These are phyloP conservation scores for Rotaria magnacalcarata DNA, from an alignment of 2,888 invertebrate genomes.

Conservation along the genomic window DNA sequence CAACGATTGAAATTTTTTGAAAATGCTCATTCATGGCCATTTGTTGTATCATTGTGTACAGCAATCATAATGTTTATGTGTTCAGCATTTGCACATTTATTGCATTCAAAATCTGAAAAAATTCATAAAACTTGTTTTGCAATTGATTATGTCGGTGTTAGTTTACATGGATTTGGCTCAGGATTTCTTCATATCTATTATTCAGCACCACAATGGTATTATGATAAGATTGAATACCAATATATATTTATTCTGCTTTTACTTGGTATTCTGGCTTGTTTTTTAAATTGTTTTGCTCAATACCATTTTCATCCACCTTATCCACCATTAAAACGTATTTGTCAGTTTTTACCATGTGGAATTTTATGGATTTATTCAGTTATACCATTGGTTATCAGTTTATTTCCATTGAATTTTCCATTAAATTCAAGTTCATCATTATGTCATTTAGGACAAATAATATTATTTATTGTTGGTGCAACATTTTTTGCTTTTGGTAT, in stretches of 20 bases:
- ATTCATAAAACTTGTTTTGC: slow-evolving; percentile 44
- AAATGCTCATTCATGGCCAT: slow-evolving; percentile 40
- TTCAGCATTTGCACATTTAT: slow-evolving; percentile 42
- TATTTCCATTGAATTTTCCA: too few relatives aligned
- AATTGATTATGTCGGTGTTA: slow-evolving; percentile 43
- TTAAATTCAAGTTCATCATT: too few relatives aligned
- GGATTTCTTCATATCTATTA: slow-evolving; percentile 44
- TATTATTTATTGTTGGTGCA: slow-evolving; percentile 39
- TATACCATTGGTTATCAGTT: not conserved
- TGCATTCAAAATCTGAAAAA: slow-evolving; percentile 39
- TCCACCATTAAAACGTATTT: slow-evolving; percentile 41
- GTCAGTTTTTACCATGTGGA: slow-evolving; percentile 44
- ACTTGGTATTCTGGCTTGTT: slow-evolving; percentile 34
- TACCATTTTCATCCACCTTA: slow-evolving; percentile 37
- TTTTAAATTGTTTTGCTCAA: slow-evolving; percentile 41
- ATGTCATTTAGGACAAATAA: slow-evolving; percentile 38
- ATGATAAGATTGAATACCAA: slow-evolving; percentile 37
- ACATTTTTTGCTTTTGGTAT: slow-evolving; percentile 42
- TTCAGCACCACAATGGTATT: slow-evolving; percentile 42
- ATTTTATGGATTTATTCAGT: slow-evolving; percentile 39
- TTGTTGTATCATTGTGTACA: slow-evolving; percentile 37
- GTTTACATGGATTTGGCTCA: slow-evolving; percentile 44
- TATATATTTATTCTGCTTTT: slow-evolving; percentile 37
- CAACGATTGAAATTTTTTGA: not conserved
- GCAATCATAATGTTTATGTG: slow-evolving; percentile 43